A percentile compares a stretch with the other conserved stretches of the same genome.
phyloP scores from a whole-genome alignment of 2,113 vertebrate genomes.

The Eulacestoma nigropectus region DNA sequence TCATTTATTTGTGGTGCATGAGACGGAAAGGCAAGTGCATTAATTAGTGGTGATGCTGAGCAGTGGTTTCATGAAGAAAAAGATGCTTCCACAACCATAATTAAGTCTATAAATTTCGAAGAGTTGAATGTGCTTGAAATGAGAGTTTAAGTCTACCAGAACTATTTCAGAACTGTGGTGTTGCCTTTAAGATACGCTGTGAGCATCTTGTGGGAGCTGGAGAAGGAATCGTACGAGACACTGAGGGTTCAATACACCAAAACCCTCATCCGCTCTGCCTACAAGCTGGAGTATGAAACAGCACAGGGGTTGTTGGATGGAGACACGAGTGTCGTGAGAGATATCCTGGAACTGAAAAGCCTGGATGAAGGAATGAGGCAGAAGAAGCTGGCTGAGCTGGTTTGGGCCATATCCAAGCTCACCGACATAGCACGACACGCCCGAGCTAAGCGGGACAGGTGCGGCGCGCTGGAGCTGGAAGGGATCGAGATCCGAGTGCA shows the following conservation, averaged over 20 bases:
- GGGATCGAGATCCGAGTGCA: slow-evolving; percentile 88
- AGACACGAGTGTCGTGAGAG: slow-evolving; percentile 33
- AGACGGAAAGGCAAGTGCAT: background rate
- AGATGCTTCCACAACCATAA: background rate
- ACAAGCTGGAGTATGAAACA: slow-evolving; percentile 89
- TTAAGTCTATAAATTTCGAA: background rate
- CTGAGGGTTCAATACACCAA: slow-evolving; percentile 78
- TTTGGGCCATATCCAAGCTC: slow-evolving; percentile 77
- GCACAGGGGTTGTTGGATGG: slow-evolving; percentile 87
- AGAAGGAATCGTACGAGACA: slow-evolving; percentile 71
- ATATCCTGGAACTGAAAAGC: slow-evolving; percentile 76
- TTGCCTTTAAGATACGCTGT: slow-evolving; percentile 83
- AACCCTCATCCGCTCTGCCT: slow-evolving; percentile 86
- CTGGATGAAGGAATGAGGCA: slow-evolving; percentile 59
- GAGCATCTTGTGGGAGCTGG: slow-evolving; percentile 90
- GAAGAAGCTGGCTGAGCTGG: slow-evolving; percentile 69
- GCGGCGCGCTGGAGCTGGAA: slow-evolving; percentile 90
- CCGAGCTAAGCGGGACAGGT: slow-evolving; percentile 75
- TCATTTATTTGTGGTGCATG: background rate
- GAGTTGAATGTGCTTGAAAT: background rate
- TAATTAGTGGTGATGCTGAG: background rate
- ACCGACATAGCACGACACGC: slow-evolving; percentile 80
- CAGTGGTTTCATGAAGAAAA: background rate
- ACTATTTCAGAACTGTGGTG: background rate
- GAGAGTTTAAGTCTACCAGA: background rate